phyloP scores from a whole-genome alignment of 92 coral and sea anemone species.

The Umimayanthus chanpuru region DNA sequence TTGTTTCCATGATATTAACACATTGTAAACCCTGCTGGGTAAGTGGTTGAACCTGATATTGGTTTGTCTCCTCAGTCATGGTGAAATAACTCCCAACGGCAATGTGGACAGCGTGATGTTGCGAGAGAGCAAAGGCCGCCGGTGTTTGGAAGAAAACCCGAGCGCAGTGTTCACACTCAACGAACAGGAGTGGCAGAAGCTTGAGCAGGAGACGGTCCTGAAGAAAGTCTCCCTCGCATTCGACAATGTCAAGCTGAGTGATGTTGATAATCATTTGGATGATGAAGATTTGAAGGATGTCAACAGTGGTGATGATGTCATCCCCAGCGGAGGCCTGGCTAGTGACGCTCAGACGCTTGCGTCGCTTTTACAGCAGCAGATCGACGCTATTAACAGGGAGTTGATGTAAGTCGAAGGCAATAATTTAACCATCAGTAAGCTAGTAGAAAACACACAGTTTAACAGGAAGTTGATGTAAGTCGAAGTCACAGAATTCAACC shows the following conservation, averaged over 20 bases:
- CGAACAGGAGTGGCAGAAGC: conserved; percentile 98
- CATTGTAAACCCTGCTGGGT: no score
- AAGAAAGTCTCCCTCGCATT: conserved; percentile 90
- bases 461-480: conserved; percentile 37
- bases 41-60: background rate
- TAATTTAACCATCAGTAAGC: no score
- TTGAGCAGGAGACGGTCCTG: conserved; percentile 91
- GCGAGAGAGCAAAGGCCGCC: conserved; percentile 92
- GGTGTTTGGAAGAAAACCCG: conserved; percentile 79
- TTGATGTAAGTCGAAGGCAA: conserved; percentile 33
- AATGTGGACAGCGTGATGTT: conserved; percentile 48
- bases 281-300: conserved; percentile 67
- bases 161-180: conserved; percentile 92
- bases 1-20: no score
- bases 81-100: conserved; percentile 38
- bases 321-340: conserved; percentile 64
- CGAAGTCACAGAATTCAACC: no score
- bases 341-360: conserved; percentile 94
- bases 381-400: conserved; percentile 90
- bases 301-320: conserved; percentile 50
- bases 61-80: conserved; percentile 10
- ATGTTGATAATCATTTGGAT: conserved; percentile 63
- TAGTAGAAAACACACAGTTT: no score
- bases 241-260: conserved; percentile 68
- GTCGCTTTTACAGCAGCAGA: conserved; percentile 91